Base-by-base conservation (phyloP, 2,797 vertebrate species). In the Crossoptilon crossoptilon region DNA sequence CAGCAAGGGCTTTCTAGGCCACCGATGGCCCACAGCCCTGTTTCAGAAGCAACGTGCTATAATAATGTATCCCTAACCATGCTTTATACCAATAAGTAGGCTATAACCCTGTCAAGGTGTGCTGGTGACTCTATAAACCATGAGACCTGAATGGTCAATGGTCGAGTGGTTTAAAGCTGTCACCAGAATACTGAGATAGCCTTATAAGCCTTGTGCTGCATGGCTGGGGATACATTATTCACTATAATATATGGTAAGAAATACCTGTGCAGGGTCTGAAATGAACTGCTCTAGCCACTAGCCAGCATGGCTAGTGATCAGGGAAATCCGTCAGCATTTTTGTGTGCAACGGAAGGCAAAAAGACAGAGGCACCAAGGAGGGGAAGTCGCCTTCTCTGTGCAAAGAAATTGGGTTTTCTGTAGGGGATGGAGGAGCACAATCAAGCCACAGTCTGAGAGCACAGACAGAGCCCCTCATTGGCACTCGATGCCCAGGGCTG, bases 81-180 rank as follows among this genome's bases (percentile, higher is more conserved):
- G 95, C 96, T 96, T 96, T 96, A 96, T 96, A 95, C 96, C 95
- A 96, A 92, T 96, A 96, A 96, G 95, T 95, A 91, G 95, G 96
- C 95, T 96, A 96, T 96, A 96, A 96, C 95, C 95, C 96, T 96
- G 96, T 96, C 96, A 96, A 96, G 96, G 96, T 96, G 96, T 96
- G 91, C 95, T 95, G 95, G 96, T 96, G 96, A 95, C 95, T 96
- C 96, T 96, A 96, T 96, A 96, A 96, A 96, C 94, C 96, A 96
- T 96, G 95, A 96, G 96, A 96, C 96, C 96, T 95, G 95, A 96
- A 96, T 96, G 96, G 96, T 96, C 96, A 96, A 96, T 96, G 96
- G 96, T 96, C 95, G 96, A 96, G 94, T 96, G 96, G 96, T 96
- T 96, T 96, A 96, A 96, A 96, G 95, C 95, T 96, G 95, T 96